These are phyloP conservation scores for Rhagonycha lutea DNA, from an alignment of 2,888 invertebrate genomes.

Conservation along the genomic window DNA sequence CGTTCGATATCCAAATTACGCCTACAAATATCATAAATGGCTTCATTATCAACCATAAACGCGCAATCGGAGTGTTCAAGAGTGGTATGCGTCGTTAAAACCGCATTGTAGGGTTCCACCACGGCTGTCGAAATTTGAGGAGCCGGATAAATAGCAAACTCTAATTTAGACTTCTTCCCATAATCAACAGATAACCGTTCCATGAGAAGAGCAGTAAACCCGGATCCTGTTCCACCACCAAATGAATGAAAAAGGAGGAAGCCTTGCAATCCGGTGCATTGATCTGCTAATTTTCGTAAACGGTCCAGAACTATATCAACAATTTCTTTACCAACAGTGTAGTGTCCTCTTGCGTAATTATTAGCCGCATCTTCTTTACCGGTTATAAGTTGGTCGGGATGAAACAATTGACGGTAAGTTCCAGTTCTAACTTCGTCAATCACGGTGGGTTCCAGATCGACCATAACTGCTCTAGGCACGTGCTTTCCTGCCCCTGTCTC, in stretches of 20 bases:
- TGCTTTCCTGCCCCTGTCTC: slow-evolving; percentile 60
- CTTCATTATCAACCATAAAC: slow-evolving; percentile 60
- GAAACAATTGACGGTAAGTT: slow-evolving; percentile 82
- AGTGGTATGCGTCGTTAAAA: slow-evolving; percentile 65
- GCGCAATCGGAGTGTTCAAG: slow-evolving; percentile 65
- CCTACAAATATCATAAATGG: slow-evolving; percentile 60
- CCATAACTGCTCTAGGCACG: slow-evolving; percentile 67
- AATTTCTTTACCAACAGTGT: slow-evolving; percentile 77
- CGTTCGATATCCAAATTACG: slow-evolving; percentile 64
- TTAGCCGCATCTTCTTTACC: slow-evolving; percentile 86
- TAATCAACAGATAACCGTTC: slow-evolving; percentile 90
- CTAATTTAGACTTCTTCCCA: slow-evolving; percentile 54
- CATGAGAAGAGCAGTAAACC: slow-evolving; percentile 91
- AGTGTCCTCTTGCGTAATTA: slow-evolving; percentile 82
- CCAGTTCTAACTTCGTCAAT: slow-evolving; percentile 63
- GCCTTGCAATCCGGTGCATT: slow-evolving; percentile 76
- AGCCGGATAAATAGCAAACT: slow-evolving; percentile 87
- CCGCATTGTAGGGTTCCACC: slow-evolving; percentile 68
- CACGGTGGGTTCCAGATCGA: slow-evolving; percentile 72
- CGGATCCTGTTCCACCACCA: slow-evolving; percentile 88
- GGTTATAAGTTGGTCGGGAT: slow-evolving; percentile 89
- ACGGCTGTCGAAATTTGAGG: slow-evolving; percentile 67
- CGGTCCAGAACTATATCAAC: slow-evolving; percentile 69
- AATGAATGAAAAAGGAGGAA: slow-evolving; percentile 94
- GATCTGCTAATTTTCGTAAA: slow-evolving; percentile 72